Conservation (phyloP, 2,113 vertebrate species). For the Cyanocitta stelleri region DNA sequence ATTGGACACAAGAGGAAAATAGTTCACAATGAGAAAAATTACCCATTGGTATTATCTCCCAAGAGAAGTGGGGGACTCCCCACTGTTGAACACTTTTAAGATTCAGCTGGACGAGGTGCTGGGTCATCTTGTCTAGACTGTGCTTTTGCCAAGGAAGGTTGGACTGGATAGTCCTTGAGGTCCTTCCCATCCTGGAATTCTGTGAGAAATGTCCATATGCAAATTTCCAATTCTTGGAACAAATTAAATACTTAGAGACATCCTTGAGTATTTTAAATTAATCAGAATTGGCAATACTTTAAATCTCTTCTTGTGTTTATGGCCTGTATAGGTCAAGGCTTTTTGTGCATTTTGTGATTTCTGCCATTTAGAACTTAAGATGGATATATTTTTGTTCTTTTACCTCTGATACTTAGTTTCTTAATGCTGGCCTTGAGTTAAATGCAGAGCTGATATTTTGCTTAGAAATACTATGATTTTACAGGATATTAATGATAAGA, state of each 20-base stretch:
- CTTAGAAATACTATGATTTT: not conserved
- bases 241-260: not conserved
- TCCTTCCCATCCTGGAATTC: not conserved
- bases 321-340: not conserved
- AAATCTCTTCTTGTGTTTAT: not conserved
- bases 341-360: not conserved
- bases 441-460: not conserved
- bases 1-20: not conserved
- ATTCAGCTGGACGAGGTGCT: not conserved
- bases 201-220: not conserved
- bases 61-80: not conserved
- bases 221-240: not conserved
- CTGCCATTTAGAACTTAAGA: not conserved
- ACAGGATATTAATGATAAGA: not conserved
- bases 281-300: not conserved
- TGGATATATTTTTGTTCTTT: not conserved
- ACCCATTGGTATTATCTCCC: not conserved
- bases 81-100: not conserved
- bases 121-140: not conserved
- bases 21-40: not conserved
- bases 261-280: not conserved
- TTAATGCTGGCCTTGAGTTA: not conserved
- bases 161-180: not conserved
- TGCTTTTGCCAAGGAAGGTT: not conserved
- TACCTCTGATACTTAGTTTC: not conserved